Conservation (phyloP, 2,797 vertebrate genomes). For the Manis crassicaudata region DNA sequence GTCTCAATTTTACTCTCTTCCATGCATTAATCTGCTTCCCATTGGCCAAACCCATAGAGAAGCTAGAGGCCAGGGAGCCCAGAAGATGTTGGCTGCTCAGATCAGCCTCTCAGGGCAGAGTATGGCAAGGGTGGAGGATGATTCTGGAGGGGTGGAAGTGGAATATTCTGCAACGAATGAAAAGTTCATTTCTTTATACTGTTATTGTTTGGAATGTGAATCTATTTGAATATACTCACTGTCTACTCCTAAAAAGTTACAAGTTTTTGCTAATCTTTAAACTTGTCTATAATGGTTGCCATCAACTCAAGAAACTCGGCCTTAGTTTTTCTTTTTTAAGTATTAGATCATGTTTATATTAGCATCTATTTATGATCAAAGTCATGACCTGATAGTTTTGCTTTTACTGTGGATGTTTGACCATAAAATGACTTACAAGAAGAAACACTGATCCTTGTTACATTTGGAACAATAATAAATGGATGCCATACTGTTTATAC, state of each 20-base stretch:
- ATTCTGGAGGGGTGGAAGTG: not conserved
- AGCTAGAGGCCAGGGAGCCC: not conserved
- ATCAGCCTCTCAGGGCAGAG: not conserved
- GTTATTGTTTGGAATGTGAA: not conserved
- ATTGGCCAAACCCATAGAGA: not conserved
- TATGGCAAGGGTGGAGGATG: not conserved
- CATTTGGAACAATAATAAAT: slow-evolving; percentile 16
- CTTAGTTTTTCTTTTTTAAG: slow-evolving; percentile 41
- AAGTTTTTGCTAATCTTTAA: slow-evolving; percentile 31
- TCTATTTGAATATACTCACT: not conserved
- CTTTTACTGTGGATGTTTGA: slow-evolving; percentile 37
- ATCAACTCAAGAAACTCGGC: not conserved
- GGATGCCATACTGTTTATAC: not conserved
- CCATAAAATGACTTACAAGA: slow-evolving; percentile 22
- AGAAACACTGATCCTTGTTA: slow-evolving; percentile 19
- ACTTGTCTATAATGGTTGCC: not conserved
- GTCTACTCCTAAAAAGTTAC: not conserved
- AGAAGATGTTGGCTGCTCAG: not conserved
- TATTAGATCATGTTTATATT: slow-evolving; percentile 44
- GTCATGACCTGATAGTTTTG: not conserved
- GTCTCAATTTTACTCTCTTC: not conserved
- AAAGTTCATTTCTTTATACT: not conserved
- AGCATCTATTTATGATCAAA: slow-evolving; percentile 31
- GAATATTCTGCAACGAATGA: slow-evolving; percentile 19
- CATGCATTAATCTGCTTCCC: not conserved